Evolutionary conservation across 2,113 vertebrate species (phyloP), one percentile per base, ranked within the genome.

Genomic region (Pholis gunnellus): DNA sequence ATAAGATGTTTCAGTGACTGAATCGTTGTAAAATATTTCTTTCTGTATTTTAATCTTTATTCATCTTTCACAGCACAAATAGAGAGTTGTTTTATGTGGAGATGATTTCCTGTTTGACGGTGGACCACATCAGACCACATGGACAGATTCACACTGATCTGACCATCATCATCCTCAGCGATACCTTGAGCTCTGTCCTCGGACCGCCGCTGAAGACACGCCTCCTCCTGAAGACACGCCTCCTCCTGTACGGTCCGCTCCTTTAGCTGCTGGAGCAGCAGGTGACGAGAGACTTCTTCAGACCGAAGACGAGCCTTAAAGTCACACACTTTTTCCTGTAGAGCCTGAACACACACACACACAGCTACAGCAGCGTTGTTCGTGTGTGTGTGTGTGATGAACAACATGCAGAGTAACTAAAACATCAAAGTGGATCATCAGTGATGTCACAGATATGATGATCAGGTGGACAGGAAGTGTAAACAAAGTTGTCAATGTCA

Each of bases 271-370:
- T 93, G 93, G 5, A 88, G 72, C 68, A 90, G 89, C 48, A 89
- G 88, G 64, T 84, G 90, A 25, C 88, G 18, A 0, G 88, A 69
- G 20, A 87, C 84, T 84, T 96, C 96, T 70, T 96, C 93, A 3
- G 89, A 94, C 18, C 82, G 90, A 81, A 95, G 92, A 82, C 94
- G 94, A 82, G 95, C 89, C 82, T 95, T 94, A 88, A 89, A 94
- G 91, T 95, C 60, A 75, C 81, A 94, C 82, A 89, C 91, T 34
- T 94, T 93, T 83, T 96, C 95, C 91, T 89, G 94, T 60, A 96
- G 93, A 3, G 92, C 94, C 96, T 97, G 94, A 2, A 65, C 61
- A 64, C 60, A 63, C 54, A 54, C 52, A 54, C 52, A 54, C 52
- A 54, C 52, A 44, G 29, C 29, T 31, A 31, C 29, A 31, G 29